A percentile compares a stretch with the other conserved stretches of the same genome.
phyloP scores from a whole-genome alignment of 1,140 invertebrate species.

The Aphaenogaster ashmeadi region DNA sequence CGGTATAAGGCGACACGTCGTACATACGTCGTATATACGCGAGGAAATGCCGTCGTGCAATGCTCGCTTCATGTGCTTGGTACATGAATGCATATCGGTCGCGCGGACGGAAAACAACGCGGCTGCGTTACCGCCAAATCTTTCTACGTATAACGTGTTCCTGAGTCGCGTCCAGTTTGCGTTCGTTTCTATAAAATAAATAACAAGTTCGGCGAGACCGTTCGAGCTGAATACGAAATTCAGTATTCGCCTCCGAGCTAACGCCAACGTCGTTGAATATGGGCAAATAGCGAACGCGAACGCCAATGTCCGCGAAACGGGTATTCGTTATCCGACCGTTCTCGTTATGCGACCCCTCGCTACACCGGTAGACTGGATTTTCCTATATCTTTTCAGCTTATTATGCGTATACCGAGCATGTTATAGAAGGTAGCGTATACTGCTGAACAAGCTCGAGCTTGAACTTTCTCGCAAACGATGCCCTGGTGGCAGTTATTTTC shows the following conservation, averaged over 20 bases:
- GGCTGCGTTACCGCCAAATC: neutral
- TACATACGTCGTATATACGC: neutral
- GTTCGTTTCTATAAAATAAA: conserved; percentile 5
- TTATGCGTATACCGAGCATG: neutral
- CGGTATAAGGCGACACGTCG: conserved; percentile 28
- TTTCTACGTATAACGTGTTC: conserved; percentile 6
- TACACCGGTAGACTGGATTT: neutral
- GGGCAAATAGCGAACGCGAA: conserved; percentile 24
- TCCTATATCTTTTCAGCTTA: conserved; percentile 3
- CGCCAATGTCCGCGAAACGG: neutral
- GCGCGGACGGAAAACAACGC: neutral
- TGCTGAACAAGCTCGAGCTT: neutral
- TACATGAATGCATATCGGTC: neutral
- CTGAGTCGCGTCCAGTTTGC: neutral
- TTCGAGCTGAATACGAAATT: neutral
- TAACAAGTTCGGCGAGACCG: neutral
- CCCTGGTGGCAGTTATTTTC: neutral
- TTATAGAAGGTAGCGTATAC: neutral
- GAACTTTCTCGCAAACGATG: conserved; percentile 26
- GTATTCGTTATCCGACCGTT: neutral
- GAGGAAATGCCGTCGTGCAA: conserved; percentile 4
- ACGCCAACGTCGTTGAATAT: neutral
- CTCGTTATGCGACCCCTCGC: neutral
- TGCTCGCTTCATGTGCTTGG: neutral
- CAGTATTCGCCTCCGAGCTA: neutral